Conservation (phyloP, 2,113 vertebrate species). For the Phocoena phocoena region DNA sequence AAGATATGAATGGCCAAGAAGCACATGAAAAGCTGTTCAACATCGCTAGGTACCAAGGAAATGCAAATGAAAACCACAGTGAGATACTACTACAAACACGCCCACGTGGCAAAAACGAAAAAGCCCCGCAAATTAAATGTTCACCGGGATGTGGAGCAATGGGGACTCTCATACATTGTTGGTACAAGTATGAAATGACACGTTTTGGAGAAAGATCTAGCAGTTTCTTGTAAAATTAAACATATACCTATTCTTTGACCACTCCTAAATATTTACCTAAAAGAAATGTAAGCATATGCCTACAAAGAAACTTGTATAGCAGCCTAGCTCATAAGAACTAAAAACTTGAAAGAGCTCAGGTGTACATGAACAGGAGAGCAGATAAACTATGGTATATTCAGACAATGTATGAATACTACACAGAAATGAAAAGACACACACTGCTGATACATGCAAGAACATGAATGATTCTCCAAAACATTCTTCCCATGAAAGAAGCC, state of each 20-base stretch:
- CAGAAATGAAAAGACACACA: not conserved
- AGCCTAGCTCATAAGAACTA: not conserved
- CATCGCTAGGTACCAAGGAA: constrained; percentile 4
- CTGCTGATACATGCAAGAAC: not conserved
- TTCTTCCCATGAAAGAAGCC: not conserved
- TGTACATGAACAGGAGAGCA: not conserved
- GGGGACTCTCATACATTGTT: constrained; percentile 1
- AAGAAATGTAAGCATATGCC: not conserved
- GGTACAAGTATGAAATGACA: constrained; percentile 6
- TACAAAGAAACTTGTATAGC: not conserved
- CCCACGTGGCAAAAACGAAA: not conserved
- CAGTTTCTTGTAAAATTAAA: constrained; percentile 16
- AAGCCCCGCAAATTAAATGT: not conserved
- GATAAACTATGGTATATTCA: constrained; percentile 7
- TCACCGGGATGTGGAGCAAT: not conserved
- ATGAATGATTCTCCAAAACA: constrained; percentile 21
- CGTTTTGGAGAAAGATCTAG: constrained; percentile 10
- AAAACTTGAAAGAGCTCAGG: constrained; percentile 4
- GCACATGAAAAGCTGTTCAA: not conserved
- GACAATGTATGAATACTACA: not conserved
- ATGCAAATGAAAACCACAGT: constrained; percentile 25
- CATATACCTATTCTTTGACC: not conserved
- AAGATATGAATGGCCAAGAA: not conserved
- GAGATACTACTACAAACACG: not conserved
- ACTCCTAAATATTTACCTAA: not conserved